Conservation (phyloP, 2,797 vertebrate species). For the Myotis findleyi region DNA sequence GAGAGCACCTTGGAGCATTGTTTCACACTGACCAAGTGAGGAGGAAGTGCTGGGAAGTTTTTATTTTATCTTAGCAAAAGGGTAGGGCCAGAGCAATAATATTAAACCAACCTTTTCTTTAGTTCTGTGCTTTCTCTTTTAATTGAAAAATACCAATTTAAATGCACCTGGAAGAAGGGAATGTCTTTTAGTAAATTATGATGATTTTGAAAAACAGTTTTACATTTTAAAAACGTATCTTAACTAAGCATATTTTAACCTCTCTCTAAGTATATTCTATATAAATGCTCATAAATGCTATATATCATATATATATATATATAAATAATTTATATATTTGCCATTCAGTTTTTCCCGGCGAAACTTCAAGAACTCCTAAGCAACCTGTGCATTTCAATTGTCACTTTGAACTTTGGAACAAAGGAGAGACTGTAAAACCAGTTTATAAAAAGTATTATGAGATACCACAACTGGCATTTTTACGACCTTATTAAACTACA, state of each 20-base stretch:
- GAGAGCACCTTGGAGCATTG: slow-evolving; percentile 85
- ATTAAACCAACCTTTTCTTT: slow-evolving; percentile 83
- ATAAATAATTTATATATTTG: slow-evolving; percentile 82
- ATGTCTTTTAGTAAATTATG: slow-evolving; percentile 83
- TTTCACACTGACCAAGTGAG: slow-evolving; percentile 82
- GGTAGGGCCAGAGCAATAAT: slow-evolving; percentile 61
- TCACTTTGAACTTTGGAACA: slow-evolving; percentile 92
- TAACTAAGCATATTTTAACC: slow-evolving; percentile 40
- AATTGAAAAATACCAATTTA: slow-evolving; percentile 85
- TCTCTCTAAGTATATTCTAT: background rate
- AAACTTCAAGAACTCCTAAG: slow-evolving; percentile 85
- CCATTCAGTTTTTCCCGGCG: slow-evolving; percentile 81
- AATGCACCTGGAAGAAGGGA: slow-evolving; percentile 84
- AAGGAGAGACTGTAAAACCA: slow-evolving; percentile 91
- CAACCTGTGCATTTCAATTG: slow-evolving; percentile 90
- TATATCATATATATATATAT: slow-evolving; percentile 53
- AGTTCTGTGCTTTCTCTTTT: slow-evolving; percentile 83
- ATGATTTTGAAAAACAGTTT: slow-evolving; percentile 77
- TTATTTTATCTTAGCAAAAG: slow-evolving; percentile 83
- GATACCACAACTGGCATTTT: slow-evolving; percentile 92
- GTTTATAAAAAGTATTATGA: slow-evolving; percentile 93
- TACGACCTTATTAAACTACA: slow-evolving; percentile 92
- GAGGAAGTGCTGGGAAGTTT: slow-evolving; percentile 85
- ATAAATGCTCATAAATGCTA: slow-evolving; percentile 45
- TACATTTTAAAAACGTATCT: slow-evolving; percentile 42